Base-by-base conservation (phyloP, 2,888 invertebrate species). In the Silvanus unidentatus region DNA sequence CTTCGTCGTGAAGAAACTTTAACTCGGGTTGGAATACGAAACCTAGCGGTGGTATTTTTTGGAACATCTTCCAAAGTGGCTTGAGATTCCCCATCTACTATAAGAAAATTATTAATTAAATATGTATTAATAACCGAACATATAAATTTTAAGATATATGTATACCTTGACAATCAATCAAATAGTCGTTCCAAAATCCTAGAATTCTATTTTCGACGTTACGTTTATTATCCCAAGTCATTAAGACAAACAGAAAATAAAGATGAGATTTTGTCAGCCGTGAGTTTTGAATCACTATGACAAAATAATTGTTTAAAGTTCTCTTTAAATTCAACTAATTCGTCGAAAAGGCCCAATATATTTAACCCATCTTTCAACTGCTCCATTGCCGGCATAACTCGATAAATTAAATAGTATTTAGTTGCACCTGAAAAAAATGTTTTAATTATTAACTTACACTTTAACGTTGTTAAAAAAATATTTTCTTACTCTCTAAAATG, bases 401-500 rank as follows among this genome's bases (percentile, higher is more conserved):
- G 32, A n/a, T 32, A 12, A 5, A 32, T 12, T 12, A n/a, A n/a
- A 9, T 32, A 32, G n/a, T 22, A 22, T 22, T 22, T 22, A 22
- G 8, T 22, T 22, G 22, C 22, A 22, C 22, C 22, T 22, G 22
- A 9, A 10, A 28, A 28, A 28, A 28, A 9, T 28, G 10, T 28
- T 28, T 9, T 8, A 28, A 8, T 28, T 9, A 28, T 28, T 9
- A 28, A 28, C 10, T 28, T 28, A 28, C n/a, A n/a, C n/a, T n/a
- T n/a, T n/a, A n/a, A n/a, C n/a, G n/a, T n/a, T n/a, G n/a, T n/a
- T n/a, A n/a, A n/a, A n/a, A n/a, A n/a, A n/a, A n/a, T n/a, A n/a
- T n/a, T n/a, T 30, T 9, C 32, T 29, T 38, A 42, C 42, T 37
- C 43, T 46, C 39, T 15, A 46, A 34, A 46, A 46, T 43, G 42